These are phyloP conservation scores for Catharus ustulatus DNA, from an alignment of 2,797 vertebrate species.

Conservation along the genomic window DNA sequence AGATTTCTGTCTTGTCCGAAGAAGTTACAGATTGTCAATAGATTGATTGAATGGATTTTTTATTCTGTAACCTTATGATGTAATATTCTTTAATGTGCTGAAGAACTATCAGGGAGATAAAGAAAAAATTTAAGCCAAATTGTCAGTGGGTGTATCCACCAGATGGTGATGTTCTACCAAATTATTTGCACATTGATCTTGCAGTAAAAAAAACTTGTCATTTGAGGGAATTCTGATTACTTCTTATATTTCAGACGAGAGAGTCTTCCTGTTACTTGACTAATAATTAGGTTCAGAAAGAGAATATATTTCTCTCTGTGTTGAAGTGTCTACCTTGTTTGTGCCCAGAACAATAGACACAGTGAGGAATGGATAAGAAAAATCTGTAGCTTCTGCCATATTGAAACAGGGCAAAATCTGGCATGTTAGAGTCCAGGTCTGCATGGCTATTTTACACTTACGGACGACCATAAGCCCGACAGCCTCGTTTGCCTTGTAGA, in stretches of 20 bases:
- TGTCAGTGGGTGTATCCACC: conserved; percentile 50
- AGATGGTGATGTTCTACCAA: conserved; percentile 68
- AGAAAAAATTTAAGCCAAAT: background rate
- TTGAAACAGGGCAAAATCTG: background rate
- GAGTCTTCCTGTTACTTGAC: background rate
- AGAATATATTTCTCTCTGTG: background rate
- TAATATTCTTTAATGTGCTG: background rate
- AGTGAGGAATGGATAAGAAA: background rate
- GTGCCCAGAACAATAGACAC: background rate
- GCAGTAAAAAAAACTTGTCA: conserved; percentile 7
- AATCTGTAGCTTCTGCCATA: background rate
- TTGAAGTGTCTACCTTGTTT: background rate
- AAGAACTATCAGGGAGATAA: background rate
- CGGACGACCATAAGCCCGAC: background rate
- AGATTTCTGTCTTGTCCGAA: background rate
- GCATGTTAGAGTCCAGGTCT: background rate
- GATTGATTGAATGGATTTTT: background rate
- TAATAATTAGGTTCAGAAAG: background rate
- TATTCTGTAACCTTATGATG: background rate
- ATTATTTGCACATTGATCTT: conserved; percentile 35
- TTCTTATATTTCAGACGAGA: background rate
- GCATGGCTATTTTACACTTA: background rate
- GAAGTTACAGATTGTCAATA: background rate
- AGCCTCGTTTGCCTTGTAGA: background rate
- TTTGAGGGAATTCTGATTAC: conserved; percentile 14